A percentile compares a stretch with the other conserved stretches of the same genome.
Evolutionary conservation across 2,797 vertebrate genomes (phyloP).

Genomic region (Apogon talboti): DNA sequence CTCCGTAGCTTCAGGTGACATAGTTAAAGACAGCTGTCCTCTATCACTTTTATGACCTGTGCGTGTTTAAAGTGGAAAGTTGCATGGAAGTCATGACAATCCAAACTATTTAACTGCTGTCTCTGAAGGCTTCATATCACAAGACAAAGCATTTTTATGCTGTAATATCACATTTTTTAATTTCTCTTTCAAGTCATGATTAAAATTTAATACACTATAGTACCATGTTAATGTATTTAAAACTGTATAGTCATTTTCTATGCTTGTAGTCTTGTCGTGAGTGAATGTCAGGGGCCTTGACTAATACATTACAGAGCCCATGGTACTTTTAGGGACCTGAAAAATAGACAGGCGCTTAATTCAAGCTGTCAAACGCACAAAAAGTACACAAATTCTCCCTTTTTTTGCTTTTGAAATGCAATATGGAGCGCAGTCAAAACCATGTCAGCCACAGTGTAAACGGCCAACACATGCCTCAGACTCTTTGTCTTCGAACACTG

Average conservation of each 20-base stretch:
- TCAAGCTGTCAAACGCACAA: neutral
- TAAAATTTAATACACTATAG: neutral
- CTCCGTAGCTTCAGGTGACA: constrained; percentile 7
- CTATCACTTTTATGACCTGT: constrained; percentile 17
- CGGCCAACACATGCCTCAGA: constrained; percentile 17
- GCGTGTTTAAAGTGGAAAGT: constrained; percentile 22
- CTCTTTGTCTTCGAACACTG: constrained; percentile 32
- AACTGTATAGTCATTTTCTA: neutral
- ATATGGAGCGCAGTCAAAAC: constrained; percentile 10
- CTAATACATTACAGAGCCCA: neutral
- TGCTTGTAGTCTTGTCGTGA: neutral
- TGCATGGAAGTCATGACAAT: constrained; percentile 13
- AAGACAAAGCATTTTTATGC: constrained; percentile 1
- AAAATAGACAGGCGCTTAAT: constrained; percentile 13
- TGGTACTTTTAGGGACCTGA: neutral
- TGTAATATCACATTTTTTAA: neutral
- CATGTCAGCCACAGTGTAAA: constrained; percentile 5
- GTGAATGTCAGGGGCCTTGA: neutral
- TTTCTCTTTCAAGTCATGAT: neutral
- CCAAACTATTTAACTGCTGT: neutral
- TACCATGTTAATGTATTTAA: too few relatives aligned
- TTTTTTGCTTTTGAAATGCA: constrained; percentile 9
- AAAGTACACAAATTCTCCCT: neutral
- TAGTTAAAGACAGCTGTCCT: constrained; percentile 25
- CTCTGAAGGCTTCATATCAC: neutral